Evolutionary conservation across 1,140 invertebrate species (phyloP), one percentile per base, ranked within the genome.

Genomic region (Lamellibrachia luymesi): DNA sequence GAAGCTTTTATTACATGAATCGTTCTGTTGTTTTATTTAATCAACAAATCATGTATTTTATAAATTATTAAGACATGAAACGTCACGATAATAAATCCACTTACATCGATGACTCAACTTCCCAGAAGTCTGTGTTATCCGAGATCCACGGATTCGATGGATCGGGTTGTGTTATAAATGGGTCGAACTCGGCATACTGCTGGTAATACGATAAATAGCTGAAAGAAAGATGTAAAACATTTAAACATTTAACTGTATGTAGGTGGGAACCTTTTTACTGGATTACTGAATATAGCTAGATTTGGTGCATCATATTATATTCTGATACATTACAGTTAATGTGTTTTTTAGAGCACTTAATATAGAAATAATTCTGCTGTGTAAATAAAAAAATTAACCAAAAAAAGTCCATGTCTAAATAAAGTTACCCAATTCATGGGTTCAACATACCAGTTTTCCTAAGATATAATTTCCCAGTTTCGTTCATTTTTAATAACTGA

Each of bases 121-220:
- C 99, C 99, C 99, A 99, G 95, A 99, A 98, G 95, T 99, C 99
- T 7, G 98, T 97, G 96, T 97, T 99, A 96, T 99, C 99, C 50
- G 98, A 98, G 94, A 99, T 97, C 99, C 99, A 99, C 0, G 99
- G 99, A 97, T 99, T 99, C 51, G 98, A 97, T 95, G 98, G 98
- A 95, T 95, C 96, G 93, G 95, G 96, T 93, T 95, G 94, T 2
- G 95, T 95, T 64, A 96, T 95, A 94, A 96, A 95, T 92, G 96
- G 95, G 95, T 96, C 96, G 96, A 99, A 99, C 96, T 99, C 99
- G 93, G 97, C 97, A 96, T 99, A 99, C 96, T 99, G 99, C 95
- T 99, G 98, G 96, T 98, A 99, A 97, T 99, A 99, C 93, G 97
- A 97, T 95, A 99, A 98, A 96, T 98, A 98, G 95, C 98, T 99